Base-by-base conservation (phyloP, 1,140 invertebrate genomes). In the Berghia stephanieae region DNA sequence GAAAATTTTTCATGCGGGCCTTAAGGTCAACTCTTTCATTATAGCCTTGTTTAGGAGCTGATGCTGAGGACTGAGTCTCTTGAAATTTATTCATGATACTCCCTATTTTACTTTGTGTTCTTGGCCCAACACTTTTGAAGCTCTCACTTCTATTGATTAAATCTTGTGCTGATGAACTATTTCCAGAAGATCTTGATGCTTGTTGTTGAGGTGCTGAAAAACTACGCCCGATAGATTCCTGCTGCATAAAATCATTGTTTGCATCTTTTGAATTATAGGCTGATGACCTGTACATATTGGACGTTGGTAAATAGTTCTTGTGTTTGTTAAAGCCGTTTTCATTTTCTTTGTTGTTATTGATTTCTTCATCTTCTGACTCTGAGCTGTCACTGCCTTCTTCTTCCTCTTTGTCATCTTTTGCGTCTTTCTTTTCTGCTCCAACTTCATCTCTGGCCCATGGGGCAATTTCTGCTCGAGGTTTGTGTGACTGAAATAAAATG, bases 371-470 rank as follows among this genome's bases (percentile, higher is more conserved):
- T 40, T 18, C 24, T 27, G 27, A 6, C 27, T 38, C 18, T 40
- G 16, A 6, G 3, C 44, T 27, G 16, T 16, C 60, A 27, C 21
- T 44, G 10, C 49, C 52, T 24, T 21, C 24, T 3, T 24, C 31
- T 71, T 71, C 27, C 10, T 40, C 68, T 34, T 76, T 68, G 38
- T 79, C 40, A 31, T 69, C 55, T n/a, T 78, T 76, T 49, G 49
- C 21, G 6, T 78, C 68, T 31, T 78, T n/a, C n/a, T n/a, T n/a
- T n/a, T n/a, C n/a, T n/a, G n/a, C 67, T 24, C 79, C 79, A 36
- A 73, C 74, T n/a, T 78, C 75, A 34, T 72, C 68, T 24, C 81
- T 69, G 44, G 79, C 78, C 78, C 77, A 79, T 16, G 68, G n/a
- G 5, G 68, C 73, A 34, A 71, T 69, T 43, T 63, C 42, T 10